Conservation (phyloP, 2,113 vertebrate species). For the Lota lota region DNA sequence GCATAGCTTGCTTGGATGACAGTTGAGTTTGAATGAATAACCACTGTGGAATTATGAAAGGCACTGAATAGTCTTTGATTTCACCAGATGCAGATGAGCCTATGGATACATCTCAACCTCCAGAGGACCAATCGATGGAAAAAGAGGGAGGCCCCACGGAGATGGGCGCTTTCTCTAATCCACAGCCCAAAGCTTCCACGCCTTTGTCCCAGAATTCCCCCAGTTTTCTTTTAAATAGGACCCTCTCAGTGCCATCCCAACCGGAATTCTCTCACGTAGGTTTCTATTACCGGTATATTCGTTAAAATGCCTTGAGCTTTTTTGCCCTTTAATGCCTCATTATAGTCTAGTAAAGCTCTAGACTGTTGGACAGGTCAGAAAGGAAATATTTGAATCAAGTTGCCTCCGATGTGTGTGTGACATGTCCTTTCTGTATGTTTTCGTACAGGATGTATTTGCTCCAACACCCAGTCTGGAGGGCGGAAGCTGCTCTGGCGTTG, state of each 20-base stretch:
- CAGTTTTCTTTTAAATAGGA: conserved; percentile 67
- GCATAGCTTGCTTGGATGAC: neutral
- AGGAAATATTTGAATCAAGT: too few species aligned
- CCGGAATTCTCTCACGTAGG: conserved; percentile 93
- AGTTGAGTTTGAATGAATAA: neutral
- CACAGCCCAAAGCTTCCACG: conserved; percentile 75
- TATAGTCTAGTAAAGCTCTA: too few species aligned
- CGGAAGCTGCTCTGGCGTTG: conserved; percentile 20
- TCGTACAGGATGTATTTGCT: conserved; percentile 85
- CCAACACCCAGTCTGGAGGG: conserved; percentile 82
- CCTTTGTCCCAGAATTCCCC: conserved; percentile 80
- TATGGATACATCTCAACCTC: conserved; percentile 72
- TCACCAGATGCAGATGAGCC: conserved; percentile 64
- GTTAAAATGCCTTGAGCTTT: neutral
- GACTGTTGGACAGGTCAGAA: too few species aligned
- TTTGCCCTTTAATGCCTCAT: neutral
- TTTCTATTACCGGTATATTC: conserved; percentile 4
- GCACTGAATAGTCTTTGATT: neutral
- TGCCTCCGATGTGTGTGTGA: too few species aligned
- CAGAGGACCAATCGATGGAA: conserved; percentile 45
- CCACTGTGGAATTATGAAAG: neutral
- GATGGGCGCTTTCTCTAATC: conserved; percentile 38
- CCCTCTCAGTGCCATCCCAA: conserved; percentile 81
- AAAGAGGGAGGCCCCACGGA: conserved; percentile 63
- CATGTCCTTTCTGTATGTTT: too few species aligned